Evolutionary conservation across 2,888 invertebrate species (phyloP), one percentile per base, ranked within the genome.

Genomic region (Orthonevra nobilis): DNA sequence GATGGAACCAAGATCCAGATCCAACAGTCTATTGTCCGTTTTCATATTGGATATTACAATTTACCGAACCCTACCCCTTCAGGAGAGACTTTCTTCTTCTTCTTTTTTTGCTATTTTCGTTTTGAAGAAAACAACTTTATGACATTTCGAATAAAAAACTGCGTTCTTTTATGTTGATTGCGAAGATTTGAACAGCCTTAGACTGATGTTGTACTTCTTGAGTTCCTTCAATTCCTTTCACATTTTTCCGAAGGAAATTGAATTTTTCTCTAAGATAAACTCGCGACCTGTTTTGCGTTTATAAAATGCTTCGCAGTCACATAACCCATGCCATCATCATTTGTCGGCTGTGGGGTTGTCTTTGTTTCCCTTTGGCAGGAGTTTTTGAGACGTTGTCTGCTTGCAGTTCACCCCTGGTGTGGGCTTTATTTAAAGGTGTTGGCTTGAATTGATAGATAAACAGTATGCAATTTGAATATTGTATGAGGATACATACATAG

Each of bases 391-490:
- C n/a, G n/a, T n/a, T n/a, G n/a, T n/a, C n/a, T n/a, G n/a, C n/a
- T n/a, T n/a, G 12, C 30, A 52, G 34, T 52, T 70, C 70, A 70
- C 63, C 64, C 75, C 46, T 63, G 54, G 46, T 40, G 56, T 52
- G 58, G 34, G 28, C 20, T 50, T 50, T 66, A 72, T 70, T 77
- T 64, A 72, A 79, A 79, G 77, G 77, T 79, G 77, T 79, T 70
- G 70, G 40, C 77, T 64, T 54, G 46, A 72, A 79, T 72, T 79
- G 72, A 72, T 64, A 66, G 77, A 72, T 66, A 79, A 79, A 79
- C 72, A 72, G 54, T 79, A 79, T 79, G 77, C 77, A 72, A 79
- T 79, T 79, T 79, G 72, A 79, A 79, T 79, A 66, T 72, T 66
- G 42, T 66, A 72, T 48, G 46, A 54, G 72, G 60, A 72, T 54